Percentiles rank a stretch among this genome's conserved stretches.
Evolutionary conservation across 30 jellyfish, hydroid and myxozoan species (phyloP).

Genomic region (Catostylus mosaicus): DNA sequence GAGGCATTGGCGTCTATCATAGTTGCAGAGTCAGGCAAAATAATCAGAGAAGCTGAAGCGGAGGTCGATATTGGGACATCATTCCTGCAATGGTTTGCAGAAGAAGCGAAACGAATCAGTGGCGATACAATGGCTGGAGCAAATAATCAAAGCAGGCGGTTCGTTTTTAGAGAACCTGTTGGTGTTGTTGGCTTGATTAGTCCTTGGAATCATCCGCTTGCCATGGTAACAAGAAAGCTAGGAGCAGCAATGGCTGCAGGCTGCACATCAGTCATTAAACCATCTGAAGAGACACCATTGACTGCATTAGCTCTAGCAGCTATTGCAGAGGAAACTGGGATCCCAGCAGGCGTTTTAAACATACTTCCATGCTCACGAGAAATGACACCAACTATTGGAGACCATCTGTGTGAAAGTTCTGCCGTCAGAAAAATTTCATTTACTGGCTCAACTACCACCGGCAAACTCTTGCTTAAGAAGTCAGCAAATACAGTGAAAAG

Average conservation of each 20-base stretch:
- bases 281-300: conserved; percentile 96
- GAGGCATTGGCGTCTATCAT: conserved; percentile 82
- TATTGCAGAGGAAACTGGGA: conserved; percentile 75
- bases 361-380: conserved; percentile 81
- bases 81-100: conserved; percentile 94
- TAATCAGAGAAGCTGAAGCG: conserved; percentile 60
- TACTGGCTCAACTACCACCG: conserved; percentile 96
- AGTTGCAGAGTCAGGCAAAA: conserved; percentile 93
- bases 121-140: conserved; percentile 83
- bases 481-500: conserved; percentile 87
- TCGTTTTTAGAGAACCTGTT: conserved; percentile 83
- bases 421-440: conserved; percentile 74
- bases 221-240: conserved; percentile 83
- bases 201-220: conserved; percentile 98
- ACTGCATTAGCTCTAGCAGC: conserved; percentile 90
- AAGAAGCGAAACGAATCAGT: conserved; percentile 79
- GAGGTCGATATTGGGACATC: conserved; percentile 89
- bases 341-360: conserved; percentile 92
- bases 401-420: conserved; percentile 50
- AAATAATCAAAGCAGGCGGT: conserved; percentile 39
- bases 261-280: conserved; percentile 90
- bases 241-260: conserved; percentile 99
- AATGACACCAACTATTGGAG: conserved; percentile 64
- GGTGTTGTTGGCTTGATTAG: conserved; percentile 96
- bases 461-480: conserved; percentile 76